phyloP scores from a whole-genome alignment of 2,888 invertebrate genomes.

The Pseudolycoriella hygida region DNA sequence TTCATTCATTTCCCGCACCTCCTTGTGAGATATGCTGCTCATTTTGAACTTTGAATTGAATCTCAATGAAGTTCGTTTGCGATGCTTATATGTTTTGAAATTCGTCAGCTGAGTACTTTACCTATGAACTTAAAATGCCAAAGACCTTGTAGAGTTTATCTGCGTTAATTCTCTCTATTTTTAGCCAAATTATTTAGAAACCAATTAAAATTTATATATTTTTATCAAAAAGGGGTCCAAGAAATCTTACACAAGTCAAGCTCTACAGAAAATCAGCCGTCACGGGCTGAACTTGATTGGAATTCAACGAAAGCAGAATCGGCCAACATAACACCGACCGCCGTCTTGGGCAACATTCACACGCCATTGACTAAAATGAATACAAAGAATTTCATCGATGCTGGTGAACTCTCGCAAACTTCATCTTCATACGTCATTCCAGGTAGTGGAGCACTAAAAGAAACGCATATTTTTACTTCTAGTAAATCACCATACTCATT shows the following conservation, averaged over 20 bases:
- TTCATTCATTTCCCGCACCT: no score
- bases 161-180: no score
- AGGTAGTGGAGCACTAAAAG: conserved; percentile 18
- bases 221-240: conserved; percentile 16
- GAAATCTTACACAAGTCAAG: conserved; percentile 17
- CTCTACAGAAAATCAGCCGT: conserved; percentile 6
- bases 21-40: no score
- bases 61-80: no score
- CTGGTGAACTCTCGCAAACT: neutral
- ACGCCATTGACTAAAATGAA: neutral
- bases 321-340: neutral
- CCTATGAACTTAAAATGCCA: no score
- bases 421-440: conserved; percentile 19
- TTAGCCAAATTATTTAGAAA: no score
- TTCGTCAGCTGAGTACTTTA: no score
- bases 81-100: no score
- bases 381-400: neutral
- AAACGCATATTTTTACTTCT: conserved; percentile 29
- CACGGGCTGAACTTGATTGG: conserved; percentile 4
- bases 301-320: conserved; percentile 1
- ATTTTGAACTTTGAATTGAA: no score
- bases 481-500: conserved; percentile 20
- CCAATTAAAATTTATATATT: no score
- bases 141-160: no score
- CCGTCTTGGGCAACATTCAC: neutral